Evolutionary conservation across 1,140 invertebrate genomes (phyloP), one percentile per base, ranked within the genome.

Genomic region (Akabosia matsudoensis): DNA sequence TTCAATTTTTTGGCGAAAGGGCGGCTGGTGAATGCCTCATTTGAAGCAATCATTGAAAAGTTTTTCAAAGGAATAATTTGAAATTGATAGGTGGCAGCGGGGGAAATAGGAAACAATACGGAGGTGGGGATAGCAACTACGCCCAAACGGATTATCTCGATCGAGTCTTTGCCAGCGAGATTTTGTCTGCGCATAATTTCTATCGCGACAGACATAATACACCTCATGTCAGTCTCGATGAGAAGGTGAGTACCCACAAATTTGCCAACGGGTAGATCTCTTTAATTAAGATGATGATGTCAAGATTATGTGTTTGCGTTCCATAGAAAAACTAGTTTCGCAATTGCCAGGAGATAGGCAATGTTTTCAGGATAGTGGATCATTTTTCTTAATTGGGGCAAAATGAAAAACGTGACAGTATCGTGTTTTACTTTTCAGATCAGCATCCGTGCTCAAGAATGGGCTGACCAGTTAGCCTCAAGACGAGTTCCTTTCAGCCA

Each of bases 221-320:
- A 7, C 61, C 61, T 30, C 61, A 24, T 31, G 61, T 67, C 61
- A 67, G 18, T 3, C 34, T 72, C 22, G 70, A 51, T 72, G 70
- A 37, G 22, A 45, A 72, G 70, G 33, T 72, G 45, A 72, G 28
- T 30, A 64, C 28, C n/a, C n/a, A n/a, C n/a, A n/a, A 64, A 64
- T 64, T 24, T 64, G 24, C n/a, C n/a, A n/a, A n/a, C n/a, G n/a
- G n/a, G n/a, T n/a, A n/a, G n/a, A n/a, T n/a, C n/a, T n/a, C n/a
- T n/a, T n/a, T n/a, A n/a, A n/a, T n/a, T n/a, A n/a, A n/a, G n/a
- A n/a, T n/a, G n/a, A n/a, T n/a, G n/a, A n/a, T n/a, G n/a, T n/a
- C n/a, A n/a, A n/a, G n/a, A n/a, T n/a, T n/a, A n/a, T n/a, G n/a
- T n/a, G n/a, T n/a, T n/a, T n/a, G n/a, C n/a, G n/a, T n/a, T n/a